Base-by-base conservation (phyloP, 2,797 vertebrate genomes). In the Ctenopoma kingsleyae region DNA sequence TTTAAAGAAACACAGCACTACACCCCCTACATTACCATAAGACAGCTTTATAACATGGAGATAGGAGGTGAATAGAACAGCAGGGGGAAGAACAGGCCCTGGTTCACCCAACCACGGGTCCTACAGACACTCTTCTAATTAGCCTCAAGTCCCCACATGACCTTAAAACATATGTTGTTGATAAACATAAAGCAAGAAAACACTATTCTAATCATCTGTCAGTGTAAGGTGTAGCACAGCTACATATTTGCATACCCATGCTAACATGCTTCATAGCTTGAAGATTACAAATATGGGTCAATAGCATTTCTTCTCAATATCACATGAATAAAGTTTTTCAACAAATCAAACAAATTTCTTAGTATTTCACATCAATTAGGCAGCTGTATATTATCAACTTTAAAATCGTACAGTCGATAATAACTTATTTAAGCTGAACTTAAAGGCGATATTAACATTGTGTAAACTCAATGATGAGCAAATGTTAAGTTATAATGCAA, bases 51-150 rank as follows among this genome's bases (percentile, higher is more conserved):
- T 80, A 74, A 76, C 77, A 79, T 36, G 57, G 76, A 67, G 78
- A 67, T 67, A 49, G 47, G 8, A 51, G 55, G 67, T 90, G 90
- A 93, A 89, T 76, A 80, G 89, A 92, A 80, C 86, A 94, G 91
- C 87, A 79, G 91, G 89, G 89, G 83, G 80, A 72, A 51, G 57
- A 69, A 55, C 30, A 11, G 44, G 49, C 35, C 76, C 64, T 67
- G 40, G 71, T 71, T 50, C 68, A 66, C 60, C 71, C 44, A 64
- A 84, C 60, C 73, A 56, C 75, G 72, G 62, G 66, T 80, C 82
- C 54, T 51, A 63, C 76, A 74, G 79, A 52, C 67, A 69, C 72
- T 20, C 54, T 10, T 71, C 81, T 90, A 89, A 94, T 94, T 93
- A 91, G 78, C 81, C 72, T 71, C 11, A 49, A 76, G 78, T 86